Evolutionary conservation across 2,113 vertebrate species (phyloP).

Genomic region (Apaloderma vittatum): DNA sequence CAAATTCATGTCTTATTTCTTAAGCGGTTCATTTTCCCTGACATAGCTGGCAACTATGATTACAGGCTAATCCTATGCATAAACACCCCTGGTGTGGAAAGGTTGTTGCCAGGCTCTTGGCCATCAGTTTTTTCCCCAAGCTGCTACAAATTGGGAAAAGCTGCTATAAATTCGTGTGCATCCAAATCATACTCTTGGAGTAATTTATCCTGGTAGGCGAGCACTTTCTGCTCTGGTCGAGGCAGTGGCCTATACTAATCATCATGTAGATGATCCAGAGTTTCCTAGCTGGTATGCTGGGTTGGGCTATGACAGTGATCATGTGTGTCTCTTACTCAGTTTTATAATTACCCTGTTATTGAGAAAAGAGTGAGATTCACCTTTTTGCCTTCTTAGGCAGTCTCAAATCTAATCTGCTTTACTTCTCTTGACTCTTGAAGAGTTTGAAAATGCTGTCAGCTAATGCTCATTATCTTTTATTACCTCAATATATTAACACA

Average conservation of each 20-base stretch:
- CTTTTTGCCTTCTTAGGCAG: conserved; percentile 9
- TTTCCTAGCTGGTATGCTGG: not conserved
- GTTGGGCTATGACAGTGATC: not conserved
- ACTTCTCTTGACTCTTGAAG: conserved; percentile 30
- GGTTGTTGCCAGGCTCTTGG: not conserved
- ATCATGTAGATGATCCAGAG: not conserved
- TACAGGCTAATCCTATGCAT: not conserved
- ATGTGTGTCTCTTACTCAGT: not conserved
- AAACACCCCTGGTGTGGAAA: not conserved
- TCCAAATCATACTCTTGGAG: not conserved
- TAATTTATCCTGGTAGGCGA: not conserved
- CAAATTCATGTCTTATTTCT: not conserved
- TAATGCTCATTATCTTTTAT: conserved; percentile 37
- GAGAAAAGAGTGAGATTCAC: not conserved
- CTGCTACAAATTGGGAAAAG: not conserved
- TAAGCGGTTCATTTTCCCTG: not conserved
- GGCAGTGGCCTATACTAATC: not conserved
- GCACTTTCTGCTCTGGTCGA: not conserved
- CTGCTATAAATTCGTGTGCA: not conserved
- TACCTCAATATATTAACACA: not conserved
- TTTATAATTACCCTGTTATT: not conserved
- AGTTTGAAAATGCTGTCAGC: conserved; percentile 27
- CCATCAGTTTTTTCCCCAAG: not conserved
- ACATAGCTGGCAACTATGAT: not conserved
- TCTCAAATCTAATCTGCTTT: conserved; percentile 3